Evolutionary conservation across 2,113 vertebrate genomes (phyloP).

Genomic region (Eptesicus fuscus): DNA sequence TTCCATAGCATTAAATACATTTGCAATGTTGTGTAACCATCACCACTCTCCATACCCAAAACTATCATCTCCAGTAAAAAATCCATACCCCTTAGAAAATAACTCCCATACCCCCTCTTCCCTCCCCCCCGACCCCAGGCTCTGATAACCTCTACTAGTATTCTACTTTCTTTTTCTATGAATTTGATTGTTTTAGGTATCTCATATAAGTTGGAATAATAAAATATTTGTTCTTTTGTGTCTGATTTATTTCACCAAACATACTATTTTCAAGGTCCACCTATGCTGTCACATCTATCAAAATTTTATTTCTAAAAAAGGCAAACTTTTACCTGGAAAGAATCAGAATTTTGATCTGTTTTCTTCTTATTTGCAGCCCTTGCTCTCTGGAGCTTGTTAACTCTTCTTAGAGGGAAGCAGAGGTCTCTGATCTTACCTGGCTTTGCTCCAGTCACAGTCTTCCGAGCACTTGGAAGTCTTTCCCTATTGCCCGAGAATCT

Average conservation of each 20-base stretch:
- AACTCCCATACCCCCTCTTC: background rate
- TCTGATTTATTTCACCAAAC: background rate
- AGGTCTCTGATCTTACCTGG: background rate
- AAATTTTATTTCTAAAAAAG: background rate
- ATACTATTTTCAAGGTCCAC: background rate
- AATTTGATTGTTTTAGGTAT: background rate
- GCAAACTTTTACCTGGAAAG: slow-evolving; percentile 10
- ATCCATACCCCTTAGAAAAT: background rate
- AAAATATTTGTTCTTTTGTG: background rate
- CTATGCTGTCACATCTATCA: background rate
- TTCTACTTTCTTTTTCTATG: background rate
- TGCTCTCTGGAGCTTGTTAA: background rate
- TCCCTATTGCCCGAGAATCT: background rate
- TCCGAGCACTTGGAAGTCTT: background rate
- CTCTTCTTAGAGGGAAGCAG: background rate
- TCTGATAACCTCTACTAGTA: background rate
- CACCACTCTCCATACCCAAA: background rate
- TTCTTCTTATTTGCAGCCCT: background rate
- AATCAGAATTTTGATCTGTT: slow-evolving; percentile 35
- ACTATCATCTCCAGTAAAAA: background rate
- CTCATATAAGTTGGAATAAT: background rate
- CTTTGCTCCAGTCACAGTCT: background rate
- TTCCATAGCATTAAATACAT: background rate
- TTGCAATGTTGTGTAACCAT: background rate
- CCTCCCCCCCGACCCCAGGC: accelerated